Evolutionary conservation across 53 echinoderm and acorn worm species (phyloP).

Genomic region (Stichopus horrens): DNA sequence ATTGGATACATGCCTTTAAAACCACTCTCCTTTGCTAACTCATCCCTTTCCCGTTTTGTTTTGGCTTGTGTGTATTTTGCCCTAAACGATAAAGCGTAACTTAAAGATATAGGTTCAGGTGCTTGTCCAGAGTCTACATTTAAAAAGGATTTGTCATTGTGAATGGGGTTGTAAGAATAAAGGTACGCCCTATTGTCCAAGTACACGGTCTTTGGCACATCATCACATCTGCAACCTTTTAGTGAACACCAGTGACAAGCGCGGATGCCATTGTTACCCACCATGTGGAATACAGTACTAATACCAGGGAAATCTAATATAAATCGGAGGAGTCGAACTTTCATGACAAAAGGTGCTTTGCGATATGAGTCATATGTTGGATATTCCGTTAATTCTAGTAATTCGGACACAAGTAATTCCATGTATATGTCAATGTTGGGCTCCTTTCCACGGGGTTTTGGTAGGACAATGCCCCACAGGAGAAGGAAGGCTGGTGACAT

Average conservation of each 20-base stretch:
- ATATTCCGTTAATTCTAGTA: neutral
- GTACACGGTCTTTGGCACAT: neutral
- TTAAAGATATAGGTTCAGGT: too few species aligned
- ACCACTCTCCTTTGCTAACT: neutral
- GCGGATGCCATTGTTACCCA: constrained; percentile 8
- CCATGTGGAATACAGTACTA: neutral
- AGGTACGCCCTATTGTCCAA: neutral
- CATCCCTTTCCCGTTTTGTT: too few species aligned
- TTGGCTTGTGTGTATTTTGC: too few species aligned
- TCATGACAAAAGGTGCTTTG: neutral
- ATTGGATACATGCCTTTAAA: neutral
- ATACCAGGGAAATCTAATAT: constrained; percentile 4
- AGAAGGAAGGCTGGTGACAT: neutral
- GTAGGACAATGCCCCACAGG: constrained; percentile 1
- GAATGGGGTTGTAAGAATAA: neutral
- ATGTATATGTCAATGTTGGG: constrained; percentile 9
- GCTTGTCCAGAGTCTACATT: too few species aligned
- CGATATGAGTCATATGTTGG: neutral
- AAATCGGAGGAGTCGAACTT: constrained; percentile 11
- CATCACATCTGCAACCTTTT: neutral
- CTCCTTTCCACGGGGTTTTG: neutral
- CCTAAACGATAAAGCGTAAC: too few species aligned
- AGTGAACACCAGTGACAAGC: constrained; percentile 28
- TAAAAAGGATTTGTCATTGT: too few species aligned
- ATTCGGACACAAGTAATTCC: neutral